Evolutionary conservation across 2,888 invertebrate genomes (phyloP), one percentile per base, ranked within the genome.

Genomic region (Thecophora atra): DNA sequence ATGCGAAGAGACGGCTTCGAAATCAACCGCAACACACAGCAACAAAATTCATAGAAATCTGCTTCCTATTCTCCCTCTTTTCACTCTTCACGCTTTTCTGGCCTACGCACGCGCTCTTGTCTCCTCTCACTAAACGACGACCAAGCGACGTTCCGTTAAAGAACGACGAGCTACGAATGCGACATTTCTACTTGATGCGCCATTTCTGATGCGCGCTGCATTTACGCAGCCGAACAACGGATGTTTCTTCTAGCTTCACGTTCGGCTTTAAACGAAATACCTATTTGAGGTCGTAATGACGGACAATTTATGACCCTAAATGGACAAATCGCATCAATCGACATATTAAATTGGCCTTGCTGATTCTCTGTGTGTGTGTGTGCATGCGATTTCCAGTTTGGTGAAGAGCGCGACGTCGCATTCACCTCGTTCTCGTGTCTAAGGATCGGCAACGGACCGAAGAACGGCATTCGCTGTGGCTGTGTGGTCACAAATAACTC

Each of bases 241-340:
- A 58, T 3, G 26, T n/a, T 54, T 54, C 24, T 54, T 37, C 47
- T 47, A 15, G 26, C 26, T 1, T 21, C 54, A 54, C 19, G 11
- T 24, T 13, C 26, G 26, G 28, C 6, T 24, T n/a, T n/a, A n/a
- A 58, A 4, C 26, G 6, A n/a, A 24, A 65, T 54, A 54, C 52
- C 4, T 54, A 19, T 28, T 44, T n/a, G 69, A 52, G 71, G 56
- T 71, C 66, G 65, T 74, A 76, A 74, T 74, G 73, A 70, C 54
- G 74, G 74, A 73, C 72, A 74, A 74, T 74, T 70, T 72, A 74
- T 72, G 74, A 68, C 72, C 74, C 63, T 73, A 76, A 74, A 76
- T 72, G 76, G 74, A 72, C 65, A 72, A 65, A 73, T 70, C 72
- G 51, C 74, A 73, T 73, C 72, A 67, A 65, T 67, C 67, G 56